Conservation (phyloP, 2,888 invertebrate species). For the Eristalis pertinax region DNA sequence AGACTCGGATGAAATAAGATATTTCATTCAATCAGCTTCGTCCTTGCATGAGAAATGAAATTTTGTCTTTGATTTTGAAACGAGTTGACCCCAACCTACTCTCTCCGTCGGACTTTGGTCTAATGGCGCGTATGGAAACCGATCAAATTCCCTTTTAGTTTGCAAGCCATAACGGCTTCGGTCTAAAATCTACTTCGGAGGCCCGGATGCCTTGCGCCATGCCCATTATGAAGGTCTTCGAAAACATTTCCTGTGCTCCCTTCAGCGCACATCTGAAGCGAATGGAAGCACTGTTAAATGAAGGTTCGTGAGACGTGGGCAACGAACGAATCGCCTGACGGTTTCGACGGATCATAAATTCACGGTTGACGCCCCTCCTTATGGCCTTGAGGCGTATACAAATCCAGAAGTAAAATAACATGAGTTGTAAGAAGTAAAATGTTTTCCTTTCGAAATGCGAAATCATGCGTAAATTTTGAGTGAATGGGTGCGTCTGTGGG, state of each 20-base stretch:
- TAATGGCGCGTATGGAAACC: neutral
- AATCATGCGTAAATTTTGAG: constrained; percentile 30
- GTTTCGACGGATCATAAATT: constrained; percentile 26
- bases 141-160: constrained; percentile 2
- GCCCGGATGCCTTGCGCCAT: neutral
- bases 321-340: constrained; percentile 6
- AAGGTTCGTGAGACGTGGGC: neutral
- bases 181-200: constrained; percentile 11
- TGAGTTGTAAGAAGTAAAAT: constrained; percentile 11
- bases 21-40: constrained; percentile 21
- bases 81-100: neutral
- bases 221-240: constrained; percentile 4
- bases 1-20: neutral
- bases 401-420: constrained; percentile 26
- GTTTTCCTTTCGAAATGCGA: neutral
- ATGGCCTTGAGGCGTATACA: constrained; percentile 12
- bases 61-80: constrained; percentile 12
- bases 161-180: neutral
- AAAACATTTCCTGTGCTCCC: neutral
- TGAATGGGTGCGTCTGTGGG: neutral
- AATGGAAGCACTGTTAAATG: neutral
- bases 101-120: neutral
- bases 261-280: neutral
- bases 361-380: neutral
- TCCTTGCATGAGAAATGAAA: constrained; percentile 43